A percentile compares a stretch with the other conserved stretches of the same genome.
These are phyloP conservation scores for Piaya cayana DNA, from an alignment of 2,113 vertebrate species.

Conservation along the genomic window DNA sequence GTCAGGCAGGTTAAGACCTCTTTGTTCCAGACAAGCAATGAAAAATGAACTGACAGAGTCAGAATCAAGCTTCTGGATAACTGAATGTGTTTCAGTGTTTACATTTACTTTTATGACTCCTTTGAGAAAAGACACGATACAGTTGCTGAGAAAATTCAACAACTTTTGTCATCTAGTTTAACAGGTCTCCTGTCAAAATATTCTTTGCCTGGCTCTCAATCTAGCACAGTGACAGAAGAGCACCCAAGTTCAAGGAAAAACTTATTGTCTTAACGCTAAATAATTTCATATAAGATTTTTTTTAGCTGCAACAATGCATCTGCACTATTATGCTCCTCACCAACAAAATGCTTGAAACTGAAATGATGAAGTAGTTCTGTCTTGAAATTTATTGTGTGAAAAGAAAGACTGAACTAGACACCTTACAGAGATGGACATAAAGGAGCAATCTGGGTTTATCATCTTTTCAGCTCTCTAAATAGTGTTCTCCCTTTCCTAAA, in stretches of 20 bases:
- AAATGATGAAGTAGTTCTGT: background rate
- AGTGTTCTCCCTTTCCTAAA: background rate
- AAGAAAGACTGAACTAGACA: background rate
- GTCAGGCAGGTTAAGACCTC: background rate
- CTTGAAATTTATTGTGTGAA: background rate
- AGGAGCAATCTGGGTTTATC: background rate
- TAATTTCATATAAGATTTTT: background rate
- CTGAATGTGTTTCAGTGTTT: background rate
- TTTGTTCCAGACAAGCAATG: background rate
- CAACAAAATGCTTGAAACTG: background rate
- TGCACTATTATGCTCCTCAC: background rate
- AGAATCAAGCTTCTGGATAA: background rate
- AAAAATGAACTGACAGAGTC: background rate
- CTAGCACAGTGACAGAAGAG: background rate
- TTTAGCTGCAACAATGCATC: background rate
- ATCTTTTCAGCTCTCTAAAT: background rate
- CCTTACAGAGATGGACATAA: background rate
- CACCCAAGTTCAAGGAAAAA: background rate
- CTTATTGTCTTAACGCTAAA: background rate
- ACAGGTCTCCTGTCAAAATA: background rate
- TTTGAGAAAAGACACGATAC: background rate
- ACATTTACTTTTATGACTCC: background rate
- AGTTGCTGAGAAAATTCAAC: background rate
- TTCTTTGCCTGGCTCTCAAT: background rate
- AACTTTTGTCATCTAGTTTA: background rate